Evolutionary conservation across 2,113 vertebrate species (phyloP).

Genomic region (Castor canadensis): DNA sequence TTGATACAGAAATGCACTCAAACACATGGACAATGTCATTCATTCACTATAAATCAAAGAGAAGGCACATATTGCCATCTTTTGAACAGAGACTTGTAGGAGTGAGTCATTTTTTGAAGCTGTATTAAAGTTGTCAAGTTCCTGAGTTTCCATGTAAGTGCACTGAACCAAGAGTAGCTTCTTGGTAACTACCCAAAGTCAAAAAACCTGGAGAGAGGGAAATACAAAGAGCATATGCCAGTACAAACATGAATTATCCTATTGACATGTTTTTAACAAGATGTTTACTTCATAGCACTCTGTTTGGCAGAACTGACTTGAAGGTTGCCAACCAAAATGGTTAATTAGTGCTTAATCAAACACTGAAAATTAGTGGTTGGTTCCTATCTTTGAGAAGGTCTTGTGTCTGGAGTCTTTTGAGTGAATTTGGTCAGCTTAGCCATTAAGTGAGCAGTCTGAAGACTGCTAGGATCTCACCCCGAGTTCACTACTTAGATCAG

Average conservation of each 20-base stretch:
- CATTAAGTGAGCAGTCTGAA: neutral
- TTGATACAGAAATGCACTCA: neutral
- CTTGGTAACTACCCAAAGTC: neutral
- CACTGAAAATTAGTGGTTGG: neutral
- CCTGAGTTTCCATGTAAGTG: neutral
- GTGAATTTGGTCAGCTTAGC: neutral
- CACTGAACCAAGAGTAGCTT: neutral
- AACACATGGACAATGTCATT: neutral
- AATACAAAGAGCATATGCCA: neutral
- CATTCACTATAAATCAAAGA: neutral
- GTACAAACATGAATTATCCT: neutral
- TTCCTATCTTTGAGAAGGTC: neutral
- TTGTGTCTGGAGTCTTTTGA: neutral
- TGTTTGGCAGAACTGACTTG: neutral
- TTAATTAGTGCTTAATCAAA: neutral
- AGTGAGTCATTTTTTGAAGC: neutral
- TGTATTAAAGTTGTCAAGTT: neutral
- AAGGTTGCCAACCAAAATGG: conserved; percentile 28
- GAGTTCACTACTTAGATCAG: neutral
- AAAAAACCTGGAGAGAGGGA: neutral
- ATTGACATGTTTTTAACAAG: conserved; percentile 2
- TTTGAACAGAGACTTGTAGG: neutral
- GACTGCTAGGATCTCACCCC: neutral
- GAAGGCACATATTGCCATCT: neutral
- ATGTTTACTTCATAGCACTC: conserved; percentile 5